A percentile compares a stretch with the other conserved stretches of the same genome.
Evolutionary conservation across 2,888 invertebrate species (phyloP).

Genomic region (Latrodectus elegans): DNA sequence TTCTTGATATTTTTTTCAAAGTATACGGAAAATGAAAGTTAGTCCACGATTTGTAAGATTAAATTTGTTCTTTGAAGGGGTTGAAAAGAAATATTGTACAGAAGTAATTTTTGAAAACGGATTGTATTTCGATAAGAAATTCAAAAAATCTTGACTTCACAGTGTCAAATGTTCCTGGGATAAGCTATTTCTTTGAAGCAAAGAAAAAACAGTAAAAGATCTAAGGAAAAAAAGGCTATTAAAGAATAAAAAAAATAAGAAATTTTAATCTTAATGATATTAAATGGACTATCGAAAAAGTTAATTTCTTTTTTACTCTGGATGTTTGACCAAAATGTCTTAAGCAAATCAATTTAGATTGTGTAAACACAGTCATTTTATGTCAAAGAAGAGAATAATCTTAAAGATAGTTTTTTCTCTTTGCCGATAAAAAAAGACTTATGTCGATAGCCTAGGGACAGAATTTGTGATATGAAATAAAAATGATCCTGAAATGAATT

Average conservation of each 20-base stretch:
- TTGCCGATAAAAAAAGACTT: conserved; percentile 19
- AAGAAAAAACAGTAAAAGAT: not conserved
- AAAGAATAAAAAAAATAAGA: conserved; percentile 15
- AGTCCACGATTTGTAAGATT: conserved; percentile 65
- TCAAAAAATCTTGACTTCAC: conserved; percentile 34
- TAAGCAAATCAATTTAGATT: conserved; percentile 34
- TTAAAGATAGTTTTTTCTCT: conserved; percentile 23
- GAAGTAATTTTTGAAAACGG: conserved; percentile 49
- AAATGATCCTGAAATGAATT: not conserved
- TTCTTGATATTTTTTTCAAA: conserved; percentile 39
- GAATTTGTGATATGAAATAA: not conserved
- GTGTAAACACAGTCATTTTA: conserved; percentile 52
- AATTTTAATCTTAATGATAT: conserved; percentile 64
- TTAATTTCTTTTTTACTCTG: not conserved
- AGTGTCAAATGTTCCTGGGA: conserved; percentile 20
- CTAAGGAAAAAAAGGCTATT: not conserved
- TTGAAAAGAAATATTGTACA: conserved; percentile 27
- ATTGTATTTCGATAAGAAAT: conserved; percentile 56
- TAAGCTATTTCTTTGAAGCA: conserved; percentile 28
- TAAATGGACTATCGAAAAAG: conserved; percentile 29
- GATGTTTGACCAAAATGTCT: conserved; percentile 27
- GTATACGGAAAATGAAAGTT: conserved; percentile 61
- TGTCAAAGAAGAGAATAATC: conserved; percentile 47
- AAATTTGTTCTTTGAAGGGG: conserved; percentile 66
- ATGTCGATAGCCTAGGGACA: conserved; percentile 41